Percentiles rank a stretch among this genome's conserved stretches.
phyloP scores from a whole-genome alignment of 2,888 invertebrate genomes.

The Stictocephala bisonia region DNA sequence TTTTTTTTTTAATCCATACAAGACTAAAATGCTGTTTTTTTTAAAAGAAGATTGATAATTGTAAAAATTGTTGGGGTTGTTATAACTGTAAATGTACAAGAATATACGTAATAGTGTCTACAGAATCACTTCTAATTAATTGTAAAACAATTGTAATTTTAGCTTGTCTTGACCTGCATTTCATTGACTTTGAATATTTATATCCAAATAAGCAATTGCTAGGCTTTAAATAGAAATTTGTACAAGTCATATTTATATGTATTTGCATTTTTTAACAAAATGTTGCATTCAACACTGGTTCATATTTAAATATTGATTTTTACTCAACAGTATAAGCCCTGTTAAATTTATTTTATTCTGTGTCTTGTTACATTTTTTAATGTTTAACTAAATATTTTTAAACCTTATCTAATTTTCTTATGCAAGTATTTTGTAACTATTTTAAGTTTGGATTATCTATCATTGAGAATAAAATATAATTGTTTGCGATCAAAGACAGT shows the following conservation, averaged over 20 bases:
- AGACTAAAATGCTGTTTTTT: neutral
- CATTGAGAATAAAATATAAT: too few species aligned
- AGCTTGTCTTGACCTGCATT: constrained; percentile 29
- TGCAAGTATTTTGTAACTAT: too few species aligned
- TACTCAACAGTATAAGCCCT: too few species aligned
- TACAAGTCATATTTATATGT: constrained; percentile 25
- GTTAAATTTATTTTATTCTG: too few species aligned
- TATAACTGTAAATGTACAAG: constrained; percentile 8
- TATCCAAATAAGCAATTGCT: constrained; percentile 34
- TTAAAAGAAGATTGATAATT: neutral
- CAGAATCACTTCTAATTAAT: too few species aligned
- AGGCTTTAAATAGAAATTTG: constrained; percentile 35
- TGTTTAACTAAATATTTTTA: too few species aligned
- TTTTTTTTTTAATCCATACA: neutral
- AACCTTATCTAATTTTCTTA: too few species aligned
- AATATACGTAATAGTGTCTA: constrained; percentile 23
- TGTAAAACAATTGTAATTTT: too few species aligned
- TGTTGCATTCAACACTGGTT: neutral
- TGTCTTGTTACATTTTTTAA: too few species aligned
- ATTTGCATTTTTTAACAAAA: neutral
- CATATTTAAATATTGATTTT: neutral
- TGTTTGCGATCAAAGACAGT: too few species aligned
- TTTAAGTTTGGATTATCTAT: too few species aligned
- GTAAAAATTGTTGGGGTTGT: neutral
- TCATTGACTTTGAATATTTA: constrained; percentile 24